Evolutionary conservation across 1,140 invertebrate genomes (phyloP), one percentile per base, ranked within the genome.

Genomic region (Drosophila carrolli): DNA sequence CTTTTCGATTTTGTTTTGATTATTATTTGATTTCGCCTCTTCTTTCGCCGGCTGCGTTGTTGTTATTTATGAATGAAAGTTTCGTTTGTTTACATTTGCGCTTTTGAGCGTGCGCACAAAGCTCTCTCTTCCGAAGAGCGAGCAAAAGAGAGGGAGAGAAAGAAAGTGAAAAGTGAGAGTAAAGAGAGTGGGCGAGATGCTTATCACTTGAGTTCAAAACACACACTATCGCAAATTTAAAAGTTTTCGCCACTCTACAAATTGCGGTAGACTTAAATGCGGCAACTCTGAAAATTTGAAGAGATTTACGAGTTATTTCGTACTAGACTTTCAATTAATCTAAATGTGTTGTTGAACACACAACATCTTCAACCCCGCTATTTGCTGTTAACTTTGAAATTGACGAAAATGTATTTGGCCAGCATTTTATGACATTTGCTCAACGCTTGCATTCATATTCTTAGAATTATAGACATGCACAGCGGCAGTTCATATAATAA

Each of bases 51-150:
- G 65, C 60, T 75, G 74, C 55, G 56, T 84, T 86, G 82, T 86
- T 85, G 78, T 65, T 80, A 77, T 75, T 85, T 86, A 86, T 88
- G 83, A 88, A 88, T 88, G 83, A 88, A 88, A 76, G 79, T 84
- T 77, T n/a, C 57, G 72, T 88, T 88, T 88, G 84, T 89, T 89
- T 89, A 88, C 83, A 61, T 84, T 84, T 80, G 67, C 59, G 57
- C 53, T 55, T 67, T n/a, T 29, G 67, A 75, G 58, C 23, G 55
- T 77, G 74, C 74, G 75, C 75, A 58, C 56, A 19, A 58, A 54
- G 44, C 75, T 53, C 54, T 48, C 44, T 44, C 8, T 16, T 19
- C 5, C 7, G 29, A 32, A 32, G 29, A 32, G 29, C 29, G 29
- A 32, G 29, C 8, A 7, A 32, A 32, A 32, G 29, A 23, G 23